Conservation (phyloP, 2,113 vertebrate species). For the Anseranas semipalmata region DNA sequence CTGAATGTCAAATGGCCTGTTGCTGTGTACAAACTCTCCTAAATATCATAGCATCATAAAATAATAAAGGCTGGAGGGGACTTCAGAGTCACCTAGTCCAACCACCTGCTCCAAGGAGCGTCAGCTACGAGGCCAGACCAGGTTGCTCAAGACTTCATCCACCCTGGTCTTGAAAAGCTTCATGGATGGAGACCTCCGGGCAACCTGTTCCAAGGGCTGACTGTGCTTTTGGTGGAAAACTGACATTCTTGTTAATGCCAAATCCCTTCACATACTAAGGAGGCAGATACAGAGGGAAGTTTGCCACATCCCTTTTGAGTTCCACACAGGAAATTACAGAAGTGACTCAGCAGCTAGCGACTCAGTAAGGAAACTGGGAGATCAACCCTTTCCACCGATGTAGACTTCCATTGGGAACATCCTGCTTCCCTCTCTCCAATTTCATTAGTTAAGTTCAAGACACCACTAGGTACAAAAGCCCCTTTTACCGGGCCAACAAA, state of each 20-base stretch:
- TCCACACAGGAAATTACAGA: background rate
- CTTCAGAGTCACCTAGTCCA: background rate
- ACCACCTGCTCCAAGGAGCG: background rate
- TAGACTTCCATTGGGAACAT: background rate
- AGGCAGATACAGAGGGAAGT: background rate
- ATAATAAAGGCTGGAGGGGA: background rate
- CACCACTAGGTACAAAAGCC: background rate
- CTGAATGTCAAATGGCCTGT: background rate
- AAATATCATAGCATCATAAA: background rate
- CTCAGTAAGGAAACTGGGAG: background rate
- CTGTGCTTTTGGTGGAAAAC: background rate
- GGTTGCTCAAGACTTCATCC: background rate
- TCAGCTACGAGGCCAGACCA: background rate
- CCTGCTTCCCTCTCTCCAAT: too few relatives aligned
- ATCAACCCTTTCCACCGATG: background rate
- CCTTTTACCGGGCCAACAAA: background rate
- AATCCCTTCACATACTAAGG: background rate
- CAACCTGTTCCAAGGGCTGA: background rate
- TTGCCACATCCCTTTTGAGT: background rate
- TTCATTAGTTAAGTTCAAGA: background rate
- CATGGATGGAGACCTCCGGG: background rate
- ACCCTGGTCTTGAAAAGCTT: background rate
- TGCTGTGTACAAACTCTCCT: background rate
- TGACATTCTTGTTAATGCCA: background rate
- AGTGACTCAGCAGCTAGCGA: background rate